These are phyloP conservation scores for Cosmia trapezina DNA, from an alignment of 2,888 invertebrate genomes.

Conservation along the genomic window DNA sequence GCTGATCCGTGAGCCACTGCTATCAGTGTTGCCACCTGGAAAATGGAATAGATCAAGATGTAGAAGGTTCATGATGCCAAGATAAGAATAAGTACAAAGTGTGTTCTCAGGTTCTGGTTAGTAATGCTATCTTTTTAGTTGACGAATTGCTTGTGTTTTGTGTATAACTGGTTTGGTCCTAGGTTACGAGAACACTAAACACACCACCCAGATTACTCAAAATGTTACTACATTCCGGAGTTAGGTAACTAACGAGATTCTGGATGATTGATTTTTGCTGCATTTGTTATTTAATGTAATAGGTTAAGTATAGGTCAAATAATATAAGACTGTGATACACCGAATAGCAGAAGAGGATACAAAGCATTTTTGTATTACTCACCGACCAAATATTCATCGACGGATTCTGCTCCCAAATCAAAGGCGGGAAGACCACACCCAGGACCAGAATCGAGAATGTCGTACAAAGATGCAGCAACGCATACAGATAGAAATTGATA, in stretches of 20 bases:
- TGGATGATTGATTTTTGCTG: not conserved
- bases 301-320: not conserved
- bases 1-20: conserved; percentile 83
- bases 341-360: not conserved
- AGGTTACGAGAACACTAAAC: not conserved
- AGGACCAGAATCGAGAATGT: conserved; percentile 89
- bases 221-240: not conserved
- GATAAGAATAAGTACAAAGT: not conserved
- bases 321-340: too few species aligned
- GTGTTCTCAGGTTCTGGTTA: not conserved
- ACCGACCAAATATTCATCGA: conserved; percentile 85
- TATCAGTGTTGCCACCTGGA: conserved; percentile 78
- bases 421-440: conserved; percentile 88
- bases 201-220: not conserved
- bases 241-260: not conserved
- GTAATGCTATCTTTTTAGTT: not conserved
- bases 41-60: conserved; percentile 3
- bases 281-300: not conserved
- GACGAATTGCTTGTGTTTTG: not conserved
- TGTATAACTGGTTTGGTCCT: not conserved
- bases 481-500: conserved; percentile 90
- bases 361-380: conserved; percentile 62
- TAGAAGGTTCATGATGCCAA: not conserved
- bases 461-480: conserved; percentile 87
- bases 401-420: conserved; percentile 86